Evolutionary conservation across 2,888 invertebrate genomes (phyloP).

Genomic region (Actias luna): DNA sequence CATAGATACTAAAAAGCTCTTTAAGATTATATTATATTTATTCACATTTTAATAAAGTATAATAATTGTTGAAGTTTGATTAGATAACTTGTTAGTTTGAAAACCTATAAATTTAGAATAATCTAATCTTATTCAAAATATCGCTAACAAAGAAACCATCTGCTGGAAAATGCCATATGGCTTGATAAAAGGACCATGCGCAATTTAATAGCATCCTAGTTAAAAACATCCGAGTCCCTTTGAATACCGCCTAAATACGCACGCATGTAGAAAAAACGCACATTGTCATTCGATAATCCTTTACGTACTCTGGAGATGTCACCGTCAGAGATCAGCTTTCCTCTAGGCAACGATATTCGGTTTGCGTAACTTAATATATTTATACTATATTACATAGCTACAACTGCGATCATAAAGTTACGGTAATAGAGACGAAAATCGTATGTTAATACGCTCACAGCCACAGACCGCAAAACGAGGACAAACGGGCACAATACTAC

Average conservation of each 20-base stretch:
- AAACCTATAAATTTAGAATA: slow-evolving; percentile 30
- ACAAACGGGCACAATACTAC: slow-evolving; percentile 72
- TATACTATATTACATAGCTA: slow-evolving; percentile 31
- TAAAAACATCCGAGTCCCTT: slow-evolving; percentile 63
- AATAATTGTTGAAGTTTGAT: not conserved
- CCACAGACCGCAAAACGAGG: slow-evolving; percentile 76
- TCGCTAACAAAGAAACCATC: slow-evolving; percentile 68
- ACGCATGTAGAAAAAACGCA: slow-evolving; percentile 64
- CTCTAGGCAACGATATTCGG: slow-evolving; percentile 72
- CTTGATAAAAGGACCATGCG: slow-evolving; percentile 73
- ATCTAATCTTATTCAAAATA: slow-evolving; percentile 51
- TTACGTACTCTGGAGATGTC: slow-evolving; percentile 77
- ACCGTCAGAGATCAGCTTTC: slow-evolving; percentile 78
- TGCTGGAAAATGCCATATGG: slow-evolving; percentile 77
- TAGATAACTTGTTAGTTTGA: not conserved
- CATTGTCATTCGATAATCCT: slow-evolving; percentile 81
- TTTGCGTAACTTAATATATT: slow-evolving; percentile 80
- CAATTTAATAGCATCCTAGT: slow-evolving; percentile 80
- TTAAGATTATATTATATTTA: not conserved
- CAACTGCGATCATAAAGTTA: slow-evolving; percentile 40
- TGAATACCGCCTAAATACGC: slow-evolving; percentile 63
- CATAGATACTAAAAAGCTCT: too few relatives aligned
- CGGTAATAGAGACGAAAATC: slow-evolving; percentile 48
- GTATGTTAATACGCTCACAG: slow-evolving; percentile 43
- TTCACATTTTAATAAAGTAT: not conserved